Base-by-base conservation (phyloP, 2,113 vertebrate species). In the Collichthys lucidus region DNA sequence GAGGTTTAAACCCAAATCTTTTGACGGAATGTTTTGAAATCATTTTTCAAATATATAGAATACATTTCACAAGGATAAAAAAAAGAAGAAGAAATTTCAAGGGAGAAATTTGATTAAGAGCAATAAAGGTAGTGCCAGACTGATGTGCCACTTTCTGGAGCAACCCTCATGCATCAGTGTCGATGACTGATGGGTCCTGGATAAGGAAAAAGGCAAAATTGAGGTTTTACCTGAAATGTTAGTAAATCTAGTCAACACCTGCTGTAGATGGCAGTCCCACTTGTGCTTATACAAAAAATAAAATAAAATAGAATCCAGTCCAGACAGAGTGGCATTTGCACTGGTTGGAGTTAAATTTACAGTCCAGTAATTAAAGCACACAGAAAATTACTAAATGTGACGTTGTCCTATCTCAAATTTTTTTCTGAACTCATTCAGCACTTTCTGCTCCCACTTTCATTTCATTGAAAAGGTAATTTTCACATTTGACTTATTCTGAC, bases 131-230 rank as follows among this genome's bases (percentile, higher is more conserved):
- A 47, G 42, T n/a, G 35, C 62, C 69, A 74, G 67, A 62, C 60
- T 62, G 69, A 47, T 50, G 67, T 72, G 31, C 12, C 46, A 42
- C 44, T 76, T 74, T 52, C 29, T n/a, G 17, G 19, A 26, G 47
- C 62, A 52, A 52, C 22, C 16, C 26, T 68, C 61, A 61, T 84
- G 52, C 53, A 70, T 88, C 79, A 74, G 24, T 49, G 62, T 77
- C 64, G 14, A 9, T 72, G 70, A 74, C 35, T 60, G 57, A 75
- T 78, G 59, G 42, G 20, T 57, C 19, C 9, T 6, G 19, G 47
- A 31, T 15, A 46, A 62, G 20, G 7, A 24, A 42, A 77, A 42
- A 77, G 55, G 31, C 10, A 56, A 50, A 85, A 67, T 31, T 24
- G 24, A 75, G 20, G 9, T 72, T 80, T 64, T 63, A 35, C 29